A percentile compares a stretch with the other conserved stretches of the same genome.
Evolutionary conservation across 2,797 vertebrate species (phyloP).

Genomic region (Pogonophryne albipinna): DNA sequence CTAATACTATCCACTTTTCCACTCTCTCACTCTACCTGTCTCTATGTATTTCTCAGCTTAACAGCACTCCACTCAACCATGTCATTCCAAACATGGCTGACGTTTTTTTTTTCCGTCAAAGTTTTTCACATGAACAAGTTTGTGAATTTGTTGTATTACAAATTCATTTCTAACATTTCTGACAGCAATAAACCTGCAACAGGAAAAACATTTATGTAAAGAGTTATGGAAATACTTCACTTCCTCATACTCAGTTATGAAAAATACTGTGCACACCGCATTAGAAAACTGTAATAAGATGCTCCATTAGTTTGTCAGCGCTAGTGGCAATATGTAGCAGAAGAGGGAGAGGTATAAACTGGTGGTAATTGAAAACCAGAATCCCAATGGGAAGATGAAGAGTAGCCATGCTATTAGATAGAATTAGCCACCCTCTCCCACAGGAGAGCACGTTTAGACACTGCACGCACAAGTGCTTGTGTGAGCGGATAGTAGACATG

Average conservation of each 20-base stretch:
- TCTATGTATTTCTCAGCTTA: slow-evolving; percentile 62
- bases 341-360: slow-evolving; percentile 71
- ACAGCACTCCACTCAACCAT: slow-evolving; percentile 56
- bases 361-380: slow-evolving; percentile 78
- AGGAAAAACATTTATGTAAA: not conserved
- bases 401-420: slow-evolving; percentile 77
- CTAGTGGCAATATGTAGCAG: slow-evolving; percentile 64
- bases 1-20: slow-evolving; percentile 57
- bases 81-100: slow-evolving; percentile 55
- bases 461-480: slow-evolving; percentile 35
- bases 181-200: slow-evolving; percentile 2
- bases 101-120: slow-evolving; percentile 57
- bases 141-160: slow-evolving; percentile 16
- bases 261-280: slow-evolving; percentile 31
- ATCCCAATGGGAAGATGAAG: slow-evolving; percentile 79
- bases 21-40: slow-evolving; percentile 44
- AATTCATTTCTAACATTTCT: slow-evolving; percentile 13
- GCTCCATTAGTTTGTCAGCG: slow-evolving; percentile 73
- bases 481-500: slow-evolving; percentile 5
- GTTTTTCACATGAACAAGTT: slow-evolving; percentile 7
- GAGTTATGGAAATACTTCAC: slow-evolving; percentile 13
- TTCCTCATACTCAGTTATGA: slow-evolving; percentile 32
- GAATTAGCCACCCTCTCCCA: slow-evolving; percentile 79
- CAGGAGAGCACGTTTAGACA: slow-evolving; percentile 66
- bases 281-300: slow-evolving; percentile 63